These are phyloP conservation scores for Hozukius guyotensis DNA, from an alignment of 2,797 vertebrate species.

Conservation along the genomic window DNA sequence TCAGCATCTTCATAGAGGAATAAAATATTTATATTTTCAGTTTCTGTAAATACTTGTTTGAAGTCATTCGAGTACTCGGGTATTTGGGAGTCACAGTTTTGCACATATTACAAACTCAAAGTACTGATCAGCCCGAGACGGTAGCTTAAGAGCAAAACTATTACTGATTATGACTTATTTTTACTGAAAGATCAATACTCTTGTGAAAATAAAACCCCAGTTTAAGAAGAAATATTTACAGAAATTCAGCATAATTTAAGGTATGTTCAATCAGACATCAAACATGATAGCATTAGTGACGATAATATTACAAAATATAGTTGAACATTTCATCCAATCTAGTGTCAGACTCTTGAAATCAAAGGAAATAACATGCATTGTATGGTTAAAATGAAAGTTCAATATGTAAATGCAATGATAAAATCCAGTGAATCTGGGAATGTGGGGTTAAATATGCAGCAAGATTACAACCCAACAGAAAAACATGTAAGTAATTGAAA, in stretches of 20 bases:
- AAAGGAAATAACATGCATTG: not conserved
- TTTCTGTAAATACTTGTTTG: not conserved
- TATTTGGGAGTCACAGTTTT: not conserved
- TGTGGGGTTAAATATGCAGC: not conserved
- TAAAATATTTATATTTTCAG: not conserved
- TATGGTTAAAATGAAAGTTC: not conserved
- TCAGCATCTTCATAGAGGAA: not conserved
- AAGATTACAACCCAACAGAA: not conserved
- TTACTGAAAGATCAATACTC: not conserved
- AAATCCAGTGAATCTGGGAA: not conserved
- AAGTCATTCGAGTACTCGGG: not conserved
- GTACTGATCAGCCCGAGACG: not conserved
- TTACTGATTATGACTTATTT: not conserved
- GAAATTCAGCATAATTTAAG: not conserved
- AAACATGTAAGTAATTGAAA: not conserved
- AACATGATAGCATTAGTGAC: not conserved
- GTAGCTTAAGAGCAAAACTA: not conserved
- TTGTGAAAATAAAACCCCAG: not conserved
- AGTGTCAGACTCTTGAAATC: not conserved
- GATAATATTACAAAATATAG: not conserved
- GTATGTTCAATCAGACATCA: not conserved
- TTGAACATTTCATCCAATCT: not conserved
- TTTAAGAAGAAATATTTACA: not conserved
- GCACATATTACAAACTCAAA: not conserved
- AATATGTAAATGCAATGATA: rapidly evolving